Conservation (phyloP, 2,113 vertebrate species). For the Piliocolobus tephrosceles region DNA sequence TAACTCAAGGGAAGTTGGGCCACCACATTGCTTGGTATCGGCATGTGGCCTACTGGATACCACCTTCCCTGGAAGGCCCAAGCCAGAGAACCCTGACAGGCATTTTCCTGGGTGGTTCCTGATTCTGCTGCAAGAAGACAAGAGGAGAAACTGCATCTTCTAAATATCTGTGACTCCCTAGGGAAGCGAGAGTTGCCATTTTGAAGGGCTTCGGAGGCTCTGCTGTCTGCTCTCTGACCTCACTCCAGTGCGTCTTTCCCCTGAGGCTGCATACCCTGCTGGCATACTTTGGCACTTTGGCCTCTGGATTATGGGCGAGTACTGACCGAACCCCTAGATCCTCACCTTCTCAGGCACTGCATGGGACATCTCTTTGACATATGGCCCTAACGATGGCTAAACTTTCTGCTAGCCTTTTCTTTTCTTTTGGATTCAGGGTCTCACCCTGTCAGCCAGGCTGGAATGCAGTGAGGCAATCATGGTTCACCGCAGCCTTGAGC, state of each 20-base stretch:
- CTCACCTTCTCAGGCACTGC: not conserved
- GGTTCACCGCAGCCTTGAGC: no score
- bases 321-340: not conserved
- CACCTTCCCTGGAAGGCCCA: not conserved
- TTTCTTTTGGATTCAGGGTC: no score
- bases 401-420: not conserved
- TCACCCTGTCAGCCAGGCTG: no score
- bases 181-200: not conserved
- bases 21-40: not conserved
- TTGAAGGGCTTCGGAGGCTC: not conserved
- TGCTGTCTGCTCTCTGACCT: no score
- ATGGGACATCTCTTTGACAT: not conserved
- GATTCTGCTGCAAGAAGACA: not conserved
- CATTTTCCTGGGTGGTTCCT: not conserved
- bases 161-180: not conserved
- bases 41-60: rapidly evolving
- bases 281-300: not conserved
- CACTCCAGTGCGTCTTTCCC: not conserved
- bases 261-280: not conserved
- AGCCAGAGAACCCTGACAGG: not conserved
- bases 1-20: not conserved
- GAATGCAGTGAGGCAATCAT: no score
- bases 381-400: rapidly evolving
- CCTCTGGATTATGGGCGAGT: not conserved
- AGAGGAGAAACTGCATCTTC: not conserved